Base-by-base conservation (phyloP, 2,113 vertebrate genomes). In the Nestor notabilis region DNA sequence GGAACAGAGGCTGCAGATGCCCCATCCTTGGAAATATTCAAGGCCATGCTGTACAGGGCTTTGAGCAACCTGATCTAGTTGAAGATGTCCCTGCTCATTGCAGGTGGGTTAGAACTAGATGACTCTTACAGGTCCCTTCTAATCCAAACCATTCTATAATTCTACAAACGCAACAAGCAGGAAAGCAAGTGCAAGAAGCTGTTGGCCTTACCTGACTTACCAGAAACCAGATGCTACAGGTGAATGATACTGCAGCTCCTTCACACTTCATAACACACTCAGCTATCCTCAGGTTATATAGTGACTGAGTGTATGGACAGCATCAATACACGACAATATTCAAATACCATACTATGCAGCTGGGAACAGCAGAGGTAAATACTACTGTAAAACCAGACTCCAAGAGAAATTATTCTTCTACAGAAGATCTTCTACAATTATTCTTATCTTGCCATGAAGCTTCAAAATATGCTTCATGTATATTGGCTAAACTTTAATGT, bases 181-280 rank as follows among this genome's bases (percentile, higher is more conserved):
- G 8, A 49, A 63, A 82, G 7, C 9, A 8, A 31, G 23, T 7
- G 17, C 11, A 90, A 56, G 16, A 78, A 4, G 9, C 27, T 52
- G 18, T 24, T 64, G 31, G 24, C 11, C 5, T 71, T 79, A n/a
- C 25, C 8, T 75, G 39, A 55, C 17, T 58, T 46, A 14, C 19
- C 28, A 33, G 56, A 76, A 95, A 37, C 11, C 23, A 58, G 25
- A 72, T 10, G 46, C 13, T 64, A 29, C 13, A 71, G 17, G 46
- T 1, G 11, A 83, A 31, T 0, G 0, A 25, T 27, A 4, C 7
- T 58, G 37, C 39, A 64, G 43, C 14, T 75, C 23, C 23, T 55
- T 53, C 76, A 44, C 8, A 8, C 7, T 49, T 58, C 46, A 28
- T 9, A 46, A 44, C 37, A 72, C 9, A 44, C 3, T 4, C 47